phyloP scores from a whole-genome alignment of 2,888 invertebrate species.

The Agrotis segetum region DNA sequence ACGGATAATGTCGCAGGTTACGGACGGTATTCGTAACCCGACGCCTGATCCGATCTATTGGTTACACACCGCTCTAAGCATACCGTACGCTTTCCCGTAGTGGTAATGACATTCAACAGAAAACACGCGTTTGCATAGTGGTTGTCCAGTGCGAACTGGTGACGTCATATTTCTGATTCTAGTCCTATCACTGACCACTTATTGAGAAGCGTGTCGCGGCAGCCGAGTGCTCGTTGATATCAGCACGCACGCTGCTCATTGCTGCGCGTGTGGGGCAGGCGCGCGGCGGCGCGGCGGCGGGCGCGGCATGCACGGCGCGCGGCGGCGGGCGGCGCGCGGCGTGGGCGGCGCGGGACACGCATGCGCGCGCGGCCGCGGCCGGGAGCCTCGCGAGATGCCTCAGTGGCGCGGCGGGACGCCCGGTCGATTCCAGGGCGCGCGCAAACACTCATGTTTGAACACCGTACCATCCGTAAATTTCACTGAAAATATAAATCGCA shows the following conservation, averaged over 20 bases:
- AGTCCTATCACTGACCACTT: constrained; percentile 66
- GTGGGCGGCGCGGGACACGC: constrained; percentile 75
- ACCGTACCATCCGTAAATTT: constrained; percentile 77
- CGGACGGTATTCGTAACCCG: not conserved
- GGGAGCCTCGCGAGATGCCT: constrained; percentile 82
- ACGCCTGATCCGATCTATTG: constrained; percentile 17
- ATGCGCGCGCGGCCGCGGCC: constrained; percentile 81
- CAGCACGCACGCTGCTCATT: constrained; percentile 68
- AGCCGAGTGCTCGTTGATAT: constrained; percentile 63
- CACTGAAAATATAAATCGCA: constrained; percentile 68
- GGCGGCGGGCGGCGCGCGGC: constrained; percentile 60
- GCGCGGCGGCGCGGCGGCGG: constrained; percentile 50
- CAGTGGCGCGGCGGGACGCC: constrained; percentile 89
- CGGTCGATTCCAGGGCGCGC: constrained; percentile 88
- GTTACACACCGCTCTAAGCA: constrained; percentile 3
- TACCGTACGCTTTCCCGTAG: constrained; percentile 4
- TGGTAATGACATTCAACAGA: constrained; percentile 38
- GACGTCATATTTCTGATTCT: constrained; percentile 75
- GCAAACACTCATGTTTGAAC: constrained; percentile 72
- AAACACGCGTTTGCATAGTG: constrained; percentile 39
- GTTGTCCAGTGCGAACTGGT: constrained; percentile 52
- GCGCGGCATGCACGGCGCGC: constrained; percentile 68
- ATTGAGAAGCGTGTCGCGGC: constrained; percentile 55
- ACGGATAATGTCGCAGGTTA: not conserved
- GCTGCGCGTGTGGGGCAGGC: constrained; percentile 54